Conservation (phyloP, 2,797 vertebrate genomes). For the Sebastes iracundus region DNA sequence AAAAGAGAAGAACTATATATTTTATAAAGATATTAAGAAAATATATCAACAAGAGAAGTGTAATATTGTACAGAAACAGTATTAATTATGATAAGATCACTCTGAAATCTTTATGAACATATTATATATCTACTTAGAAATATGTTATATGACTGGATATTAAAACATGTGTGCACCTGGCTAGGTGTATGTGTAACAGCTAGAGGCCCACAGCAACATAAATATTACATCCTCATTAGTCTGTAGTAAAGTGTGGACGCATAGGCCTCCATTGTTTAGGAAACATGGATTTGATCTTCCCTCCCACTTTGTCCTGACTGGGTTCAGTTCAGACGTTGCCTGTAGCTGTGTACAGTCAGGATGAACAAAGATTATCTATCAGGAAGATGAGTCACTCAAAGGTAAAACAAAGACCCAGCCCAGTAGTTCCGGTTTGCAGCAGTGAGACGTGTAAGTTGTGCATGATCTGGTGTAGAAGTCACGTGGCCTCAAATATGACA, state of each 20-base stretch:
- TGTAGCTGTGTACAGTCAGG: slow-evolving; percentile 52
- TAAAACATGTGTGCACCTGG: not conserved
- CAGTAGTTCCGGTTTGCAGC: not conserved
- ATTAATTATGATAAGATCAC: not conserved
- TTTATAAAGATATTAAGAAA: not conserved
- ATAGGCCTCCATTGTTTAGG: slow-evolving; percentile 11
- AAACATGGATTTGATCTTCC: slow-evolving; percentile 34
- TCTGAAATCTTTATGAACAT: not conserved
- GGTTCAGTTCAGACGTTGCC: slow-evolving; percentile 51
- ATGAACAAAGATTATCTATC: slow-evolving; percentile 54
- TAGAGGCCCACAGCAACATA: not conserved
- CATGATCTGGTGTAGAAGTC: not conserved
- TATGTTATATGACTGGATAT: not conserved
- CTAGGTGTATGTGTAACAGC: slow-evolving; percentile 5
- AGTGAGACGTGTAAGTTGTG: not conserved
- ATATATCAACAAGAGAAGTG: not conserved
- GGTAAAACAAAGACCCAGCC: slow-evolving; percentile 8
- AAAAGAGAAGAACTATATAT: not conserved
- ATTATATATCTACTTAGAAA: not conserved
- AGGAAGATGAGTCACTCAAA: slow-evolving; percentile 51
- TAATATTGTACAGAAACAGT: not conserved
- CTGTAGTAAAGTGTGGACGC: not conserved
- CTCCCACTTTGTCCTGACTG: slow-evolving; percentile 60
- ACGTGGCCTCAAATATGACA: not conserved
- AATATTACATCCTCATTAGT: not conserved